Base-by-base conservation (phyloP, 2,113 vertebrate genomes). In the Ptilonorhynchus violaceus region DNA sequence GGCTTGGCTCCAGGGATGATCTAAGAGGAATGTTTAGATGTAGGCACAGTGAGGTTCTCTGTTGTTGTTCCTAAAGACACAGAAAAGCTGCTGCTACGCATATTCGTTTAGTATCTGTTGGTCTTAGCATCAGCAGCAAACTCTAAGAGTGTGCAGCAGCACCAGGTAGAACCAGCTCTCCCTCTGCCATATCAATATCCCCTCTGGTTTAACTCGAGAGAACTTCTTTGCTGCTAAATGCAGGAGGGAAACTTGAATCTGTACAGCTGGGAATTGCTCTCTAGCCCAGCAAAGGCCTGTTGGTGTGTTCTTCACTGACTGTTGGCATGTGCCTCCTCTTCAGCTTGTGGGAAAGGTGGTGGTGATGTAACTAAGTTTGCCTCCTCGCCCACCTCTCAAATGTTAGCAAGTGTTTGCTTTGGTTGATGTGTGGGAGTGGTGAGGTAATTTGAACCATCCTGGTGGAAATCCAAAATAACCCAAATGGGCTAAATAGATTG, bases 331-430 rank as follows among this genome's bases (percentile, higher is more conserved):
- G 78, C 85, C 85, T 95, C 49, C 84, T 83, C 24, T 44, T 95
- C 74, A 90, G 82, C 89, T 93, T 81, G 73, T 84, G 79, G 73
- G 82, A 88, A 96, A 94, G 93, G 87, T 93, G 96, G n/a, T 64
- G 67, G 78, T 97, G 92, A 95, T 96, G 93, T 91, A 97, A 93
- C 81, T 87, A 68, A 46, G 81, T 94, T 88, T 89, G 73, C 69
- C 81, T 95, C 49, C 70, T 96, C 78, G 27, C 93, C 95, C 89
- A 94, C 94, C 67, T 89, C 85, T 95, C 85, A 95, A 94, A 89
- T 94, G 92, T 89, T 94, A 96, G 74, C 69, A 24, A 96, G 69
- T 16, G 27, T 94, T 96, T 92, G 87, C 81, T 95, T 76, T 92
- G 78, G 78, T 76, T 87, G 50, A 59, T 55, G 74, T 76, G 88